phyloP scores from a whole-genome alignment of 2,797 vertebrate species.

The Rhodeus uyekii region DNA sequence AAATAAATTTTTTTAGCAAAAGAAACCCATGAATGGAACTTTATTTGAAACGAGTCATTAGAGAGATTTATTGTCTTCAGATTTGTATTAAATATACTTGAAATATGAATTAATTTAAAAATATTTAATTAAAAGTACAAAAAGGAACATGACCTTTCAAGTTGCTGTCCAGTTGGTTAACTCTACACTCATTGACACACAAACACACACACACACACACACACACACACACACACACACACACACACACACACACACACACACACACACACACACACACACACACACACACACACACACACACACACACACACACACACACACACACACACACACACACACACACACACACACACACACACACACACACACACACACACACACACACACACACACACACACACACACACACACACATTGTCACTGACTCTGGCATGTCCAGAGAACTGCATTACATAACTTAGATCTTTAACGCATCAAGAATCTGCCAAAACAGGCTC shows the following conservation, averaged over 20 bases:
- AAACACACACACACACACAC: no score
- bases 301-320: no score
- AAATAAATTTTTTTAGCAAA: background rate
- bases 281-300: no score
- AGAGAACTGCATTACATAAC: constrained; percentile 16
- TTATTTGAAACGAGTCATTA: background rate
- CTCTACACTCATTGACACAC: no score
- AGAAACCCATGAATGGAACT: background rate
- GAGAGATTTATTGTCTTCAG: background rate
- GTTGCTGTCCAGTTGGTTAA: background rate
- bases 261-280: no score
- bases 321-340: no score
- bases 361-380: no score
- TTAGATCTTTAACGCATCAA: background rate
- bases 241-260: no score
- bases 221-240: no score
- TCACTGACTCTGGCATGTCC: background rate
- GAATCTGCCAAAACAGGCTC: constrained; percentile 12
- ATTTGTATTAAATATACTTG: background rate
- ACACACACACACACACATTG: background rate
- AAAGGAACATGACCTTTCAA: background rate
- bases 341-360: no score
- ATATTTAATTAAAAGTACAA: background rate
- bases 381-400: no score
- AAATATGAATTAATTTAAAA: background rate